A percentile compares a stretch with the other conserved stretches of the same genome.
These are phyloP conservation scores for Sebastes cheni DNA, from an alignment of 2,797 vertebrate species.

Conservation along the genomic window DNA sequence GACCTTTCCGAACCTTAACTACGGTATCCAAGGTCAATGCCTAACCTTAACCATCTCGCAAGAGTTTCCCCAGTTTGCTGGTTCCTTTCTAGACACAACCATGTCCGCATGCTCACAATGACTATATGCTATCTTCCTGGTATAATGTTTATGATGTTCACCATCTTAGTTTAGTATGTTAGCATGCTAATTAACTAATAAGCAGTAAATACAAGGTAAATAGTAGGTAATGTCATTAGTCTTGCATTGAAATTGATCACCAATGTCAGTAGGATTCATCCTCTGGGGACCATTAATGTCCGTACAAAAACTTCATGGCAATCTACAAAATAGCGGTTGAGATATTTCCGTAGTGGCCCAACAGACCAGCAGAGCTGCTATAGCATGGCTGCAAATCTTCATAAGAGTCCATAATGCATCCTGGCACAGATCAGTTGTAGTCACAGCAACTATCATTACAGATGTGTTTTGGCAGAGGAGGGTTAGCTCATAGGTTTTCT, in stretches of 20 bases:
- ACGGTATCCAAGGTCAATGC: no score
- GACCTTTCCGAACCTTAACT: fast-evolving
- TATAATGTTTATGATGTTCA: background rate
- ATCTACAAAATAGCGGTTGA: background rate
- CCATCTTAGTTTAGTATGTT: background rate
- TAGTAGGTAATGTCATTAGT: background rate
- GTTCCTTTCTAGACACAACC: background rate
- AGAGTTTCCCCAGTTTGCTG: no score
- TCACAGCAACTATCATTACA: background rate
- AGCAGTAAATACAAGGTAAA: background rate
- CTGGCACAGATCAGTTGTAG: background rate
- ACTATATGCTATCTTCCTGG: background rate
- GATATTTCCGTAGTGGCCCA: background rate
- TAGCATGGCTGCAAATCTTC: background rate
- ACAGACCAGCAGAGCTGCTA: no score
- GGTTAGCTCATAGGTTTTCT: background rate
- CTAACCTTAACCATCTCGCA: no score
- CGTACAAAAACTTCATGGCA: background rate
- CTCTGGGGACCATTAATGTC: background rate
- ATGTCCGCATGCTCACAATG: background rate
- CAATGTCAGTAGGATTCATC: background rate
- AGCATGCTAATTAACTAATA: background rate
- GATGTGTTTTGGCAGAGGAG: background rate
- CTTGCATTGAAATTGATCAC: background rate
- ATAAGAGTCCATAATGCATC: background rate